phyloP scores from a whole-genome alignment of 2,113 vertebrate genomes.

The Mobula hypostoma region DNA sequence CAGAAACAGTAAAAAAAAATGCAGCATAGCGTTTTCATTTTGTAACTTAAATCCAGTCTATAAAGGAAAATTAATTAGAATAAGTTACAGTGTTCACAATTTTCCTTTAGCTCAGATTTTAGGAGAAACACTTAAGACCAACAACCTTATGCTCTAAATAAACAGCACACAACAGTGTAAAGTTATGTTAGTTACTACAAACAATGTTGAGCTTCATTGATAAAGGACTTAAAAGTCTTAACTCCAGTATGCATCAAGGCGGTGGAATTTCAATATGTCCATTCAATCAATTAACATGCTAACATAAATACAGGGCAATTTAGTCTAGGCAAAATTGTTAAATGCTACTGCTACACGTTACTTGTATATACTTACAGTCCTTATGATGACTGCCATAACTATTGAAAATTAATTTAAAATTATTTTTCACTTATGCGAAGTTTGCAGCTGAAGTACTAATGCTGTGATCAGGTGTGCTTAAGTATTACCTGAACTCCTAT shows the following conservation, averaged over 20 bases:
- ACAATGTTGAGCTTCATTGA: slow-evolving; percentile 46
- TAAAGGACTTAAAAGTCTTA: slow-evolving; percentile 52
- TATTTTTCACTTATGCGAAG: slow-evolving; percentile 55
- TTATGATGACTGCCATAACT: slow-evolving; percentile 59
- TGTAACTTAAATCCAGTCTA: slow-evolving; percentile 59
- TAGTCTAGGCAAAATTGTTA: slow-evolving; percentile 58
- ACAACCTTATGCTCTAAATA: slow-evolving; percentile 48
- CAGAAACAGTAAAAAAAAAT: slow-evolving; percentile 85
- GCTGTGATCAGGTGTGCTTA: slow-evolving; percentile 58
- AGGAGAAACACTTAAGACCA: slow-evolving; percentile 47
- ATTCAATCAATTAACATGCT: slow-evolving; percentile 68
- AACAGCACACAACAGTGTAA: slow-evolving; percentile 45
- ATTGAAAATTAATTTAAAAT: slow-evolving; percentile 53
- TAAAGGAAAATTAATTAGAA: slow-evolving; percentile 45
- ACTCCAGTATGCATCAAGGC: slow-evolving; percentile 49
- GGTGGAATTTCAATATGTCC: slow-evolving; percentile 51
- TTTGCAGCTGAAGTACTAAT: slow-evolving; percentile 55
- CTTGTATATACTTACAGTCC: slow-evolving; percentile 56
- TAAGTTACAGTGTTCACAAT: slow-evolving; percentile 43
- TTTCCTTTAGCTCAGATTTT: slow-evolving; percentile 48
- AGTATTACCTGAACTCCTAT: slow-evolving; percentile 56
- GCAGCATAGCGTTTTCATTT: slow-evolving; percentile 62
- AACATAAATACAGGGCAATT: slow-evolving; percentile 66
- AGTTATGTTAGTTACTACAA: slow-evolving; percentile 40
- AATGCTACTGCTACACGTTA: slow-evolving; percentile 61